Evolutionary conservation across 2,113 vertebrate species (phyloP), one percentile per base, ranked within the genome.

Genomic region (Acrocephalus kingi): DNA sequence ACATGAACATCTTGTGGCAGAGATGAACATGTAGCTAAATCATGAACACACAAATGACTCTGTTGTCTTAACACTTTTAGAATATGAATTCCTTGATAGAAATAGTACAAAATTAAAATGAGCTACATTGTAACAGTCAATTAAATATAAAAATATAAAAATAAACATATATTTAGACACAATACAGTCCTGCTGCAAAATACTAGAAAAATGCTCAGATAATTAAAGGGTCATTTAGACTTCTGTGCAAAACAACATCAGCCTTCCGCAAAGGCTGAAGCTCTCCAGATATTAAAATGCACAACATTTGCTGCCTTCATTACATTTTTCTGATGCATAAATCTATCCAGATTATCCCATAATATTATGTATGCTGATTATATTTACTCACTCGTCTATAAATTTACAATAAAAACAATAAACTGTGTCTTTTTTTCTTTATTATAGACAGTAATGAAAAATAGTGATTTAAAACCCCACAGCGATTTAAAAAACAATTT

Each of bases 341-440:
- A 85, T 91, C 62, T 95, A 75, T 83, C 69, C 25, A 93, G 51
- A 63, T 83, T 51, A 96, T 78, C 52, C 58, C 64, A 45, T 72
- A 93, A 68, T 74, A 62, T 21, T 69, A 89, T 35, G 43, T 78
- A 72, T 91, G 35, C 72, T 72, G 77, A 68, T 78, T 82, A 51
- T 41, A 59, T 87, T 93, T 90, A n/a, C 59, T 61, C 90, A 80
- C 30, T 81, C 46, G 51, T 89, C 67, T 21, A 45, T 24, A 87
- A 72, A 77, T 87, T 35, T 43, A 71, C 1, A 5, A 33, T 15
- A 45, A 58, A 94, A 15, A 58, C 39, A 83, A 84, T 23, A 96
- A 95, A 82, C 11, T 35, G 51, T 2, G 11, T 72, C 13, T 24
- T 58, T 73, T 39, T 62, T 75, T 30, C 54, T 39, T 67, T 93